Base-by-base conservation (phyloP, 1,140 invertebrate genomes). In the Sitobion miscanthi region DNA sequence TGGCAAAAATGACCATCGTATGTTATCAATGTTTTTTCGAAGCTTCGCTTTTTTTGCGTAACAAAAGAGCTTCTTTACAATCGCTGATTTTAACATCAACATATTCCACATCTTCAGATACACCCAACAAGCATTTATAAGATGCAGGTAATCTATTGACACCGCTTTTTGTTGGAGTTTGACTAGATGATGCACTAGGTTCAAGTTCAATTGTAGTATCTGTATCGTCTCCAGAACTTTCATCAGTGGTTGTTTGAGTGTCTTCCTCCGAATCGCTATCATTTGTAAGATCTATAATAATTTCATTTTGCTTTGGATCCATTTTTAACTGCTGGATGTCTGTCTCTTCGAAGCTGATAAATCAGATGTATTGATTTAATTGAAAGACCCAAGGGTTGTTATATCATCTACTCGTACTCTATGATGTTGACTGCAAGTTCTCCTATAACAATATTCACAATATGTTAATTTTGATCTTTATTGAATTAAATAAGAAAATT, bases 171-270 rank as follows among this genome's bases (percentile, higher is more conserved):
- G 91, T 82, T 83, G 82, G 86, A 86, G 91, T 93, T 86, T 93
- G 91, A 93, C 91, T 93, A 45, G 82, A 57, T 82, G 91, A 86
- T 47, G 91, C 69, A n/a, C 82, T 82, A 8, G n/a, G 49, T 85
- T 93, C 91, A 30, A 93, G n/a, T 93, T 4, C 35, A 42, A 1
- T 17, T 35, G 2, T 83, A 30, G 20, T 90, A 45, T 90, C 89
- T 38, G 85, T 83, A 8, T 93, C 91, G n/a, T 52, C 91, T 69
- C 47, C 47, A 25, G 20, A 42, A 86, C 54, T 85, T 85, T 52
- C 54, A 14, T 38, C n/a, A 45, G 17, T 20, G 7, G 6, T 4
- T 35, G 14, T 92, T 52, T 52, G 86, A 86, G 49, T 21, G 0
- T 54, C 82, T 17, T 93, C 91, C 2, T 92, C 82, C 2, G 38